Conservation (phyloP, 2,113 vertebrate species). For the Pterocles burchelli region DNA sequence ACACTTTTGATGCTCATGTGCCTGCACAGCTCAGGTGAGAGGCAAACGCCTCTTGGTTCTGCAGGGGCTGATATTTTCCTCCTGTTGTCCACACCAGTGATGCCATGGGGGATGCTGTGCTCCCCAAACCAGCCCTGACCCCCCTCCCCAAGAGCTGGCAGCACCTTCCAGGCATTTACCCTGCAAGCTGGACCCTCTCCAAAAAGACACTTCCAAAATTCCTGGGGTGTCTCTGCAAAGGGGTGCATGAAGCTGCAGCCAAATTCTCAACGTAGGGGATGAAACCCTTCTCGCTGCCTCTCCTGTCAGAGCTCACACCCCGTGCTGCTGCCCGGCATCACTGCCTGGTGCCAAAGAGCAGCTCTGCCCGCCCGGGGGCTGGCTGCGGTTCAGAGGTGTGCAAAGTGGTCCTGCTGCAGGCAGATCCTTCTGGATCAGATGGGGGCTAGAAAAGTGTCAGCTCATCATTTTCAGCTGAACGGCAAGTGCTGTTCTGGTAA, state of each 20-base stretch:
- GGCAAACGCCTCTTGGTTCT: not conserved
- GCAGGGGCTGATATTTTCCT: not conserved
- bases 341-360: not conserved
- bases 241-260: fast-evolving
- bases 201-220: not conserved
- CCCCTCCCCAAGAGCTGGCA: not conserved
- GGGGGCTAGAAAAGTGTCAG: not conserved
- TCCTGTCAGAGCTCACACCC: fast-evolving
- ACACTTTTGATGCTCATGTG: not conserved
- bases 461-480: not conserved
- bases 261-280: not conserved
- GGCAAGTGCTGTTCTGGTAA: constrained; percentile 47
- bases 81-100: not conserved
- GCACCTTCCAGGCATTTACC: not conserved
- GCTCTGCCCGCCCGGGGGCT: not conserved
- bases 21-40: not conserved
- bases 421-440: not conserved
- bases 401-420: not conserved
- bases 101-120: not conserved
- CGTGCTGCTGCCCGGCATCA: fast-evolving
- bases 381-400: not conserved
- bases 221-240: not conserved
- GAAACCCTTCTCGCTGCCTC: not conserved
- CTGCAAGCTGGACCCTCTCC: not conserved
- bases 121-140: not conserved